phyloP scores from a whole-genome alignment of 1,140 invertebrate species.

The Dolichoris vasculosae region DNA sequence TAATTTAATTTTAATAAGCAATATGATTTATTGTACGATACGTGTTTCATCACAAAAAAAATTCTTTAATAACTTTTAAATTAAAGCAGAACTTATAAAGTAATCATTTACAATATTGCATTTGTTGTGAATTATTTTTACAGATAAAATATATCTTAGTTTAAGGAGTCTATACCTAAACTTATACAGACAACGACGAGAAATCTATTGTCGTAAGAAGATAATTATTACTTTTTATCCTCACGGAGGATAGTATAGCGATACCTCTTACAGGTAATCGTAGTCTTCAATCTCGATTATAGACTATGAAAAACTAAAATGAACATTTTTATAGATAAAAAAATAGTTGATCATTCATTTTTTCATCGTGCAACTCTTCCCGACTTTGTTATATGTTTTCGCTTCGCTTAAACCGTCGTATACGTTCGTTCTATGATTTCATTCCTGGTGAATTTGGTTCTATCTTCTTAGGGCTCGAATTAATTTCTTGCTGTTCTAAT shows the following conservation, averaged over 20 bases:
- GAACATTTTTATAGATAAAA: conserved; percentile 43
- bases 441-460: conserved; percentile 65
- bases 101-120: conserved; percentile 44
- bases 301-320: conserved; percentile 45
- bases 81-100: conserved; percentile 31
- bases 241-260: conserved; percentile 59
- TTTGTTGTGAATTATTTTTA: conserved; percentile 12
- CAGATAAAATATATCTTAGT: conserved; percentile 1
- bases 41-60: neutral
- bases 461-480: conserved; percentile 66
- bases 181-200: conserved; percentile 4
- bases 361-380: conserved; percentile 19
- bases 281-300: conserved; percentile 48
- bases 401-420: conserved; percentile 23
- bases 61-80: conserved; percentile 16
- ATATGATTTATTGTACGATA: conserved; percentile 16
- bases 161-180: conserved; percentile 23
- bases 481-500: conserved; percentile 77
- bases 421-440: conserved; percentile 59
- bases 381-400: neutral
- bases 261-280: conserved; percentile 55
- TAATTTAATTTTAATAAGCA: conserved; percentile 28
- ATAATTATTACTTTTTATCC: conserved; percentile 50
- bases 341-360: conserved; percentile 30
- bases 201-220: conserved; percentile 40